Percentiles rank a stretch among this genome's conserved stretches.
phyloP scores from a whole-genome alignment of 1,140 invertebrate species.

The Cherax quadricarinatus region DNA sequence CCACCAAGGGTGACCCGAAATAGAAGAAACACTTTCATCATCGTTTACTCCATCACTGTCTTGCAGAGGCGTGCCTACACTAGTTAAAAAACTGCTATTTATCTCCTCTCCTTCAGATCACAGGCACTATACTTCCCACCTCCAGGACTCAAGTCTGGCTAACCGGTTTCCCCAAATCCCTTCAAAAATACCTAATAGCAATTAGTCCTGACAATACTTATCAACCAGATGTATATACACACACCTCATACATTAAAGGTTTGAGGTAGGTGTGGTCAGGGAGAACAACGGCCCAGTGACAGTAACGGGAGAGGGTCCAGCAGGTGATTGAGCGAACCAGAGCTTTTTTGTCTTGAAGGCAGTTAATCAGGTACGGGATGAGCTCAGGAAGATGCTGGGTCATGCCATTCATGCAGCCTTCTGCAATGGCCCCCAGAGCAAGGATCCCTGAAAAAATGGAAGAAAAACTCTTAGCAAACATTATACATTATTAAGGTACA shows the following conservation, averaged over 20 bases:
- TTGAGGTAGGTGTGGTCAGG: slow-evolving; percentile 95
- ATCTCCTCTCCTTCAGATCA: no score
- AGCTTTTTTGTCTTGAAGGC: slow-evolving; percentile 95
- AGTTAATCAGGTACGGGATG: slow-evolving; percentile 96
- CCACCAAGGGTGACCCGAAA: no score
- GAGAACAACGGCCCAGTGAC: slow-evolving; percentile 97
- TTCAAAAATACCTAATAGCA: no score
- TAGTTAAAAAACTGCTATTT: no score
- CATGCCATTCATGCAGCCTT: slow-evolving; percentile 99
- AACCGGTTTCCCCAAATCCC: no score
- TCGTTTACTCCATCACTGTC: no score
- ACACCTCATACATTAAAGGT: slow-evolving; percentile 95
- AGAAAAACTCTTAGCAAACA: neutral
- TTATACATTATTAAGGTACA: neutral
- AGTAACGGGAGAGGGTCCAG: slow-evolving; percentile 98
- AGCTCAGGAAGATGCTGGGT: slow-evolving; percentile 95
- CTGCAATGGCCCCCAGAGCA: slow-evolving; percentile 98
- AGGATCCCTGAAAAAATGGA: slow-evolving; percentile 83
- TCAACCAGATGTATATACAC: slow-evolving; percentile 31
- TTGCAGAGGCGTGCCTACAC: no score
- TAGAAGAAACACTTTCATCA: no score
- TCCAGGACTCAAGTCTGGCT: no score
- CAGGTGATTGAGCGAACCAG: slow-evolving; percentile 98
- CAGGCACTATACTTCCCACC: no score
- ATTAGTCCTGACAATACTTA: no score